Evolutionary conservation across 1,140 invertebrate genomes (phyloP).

Genomic region (Drosophila teissieri): DNA sequence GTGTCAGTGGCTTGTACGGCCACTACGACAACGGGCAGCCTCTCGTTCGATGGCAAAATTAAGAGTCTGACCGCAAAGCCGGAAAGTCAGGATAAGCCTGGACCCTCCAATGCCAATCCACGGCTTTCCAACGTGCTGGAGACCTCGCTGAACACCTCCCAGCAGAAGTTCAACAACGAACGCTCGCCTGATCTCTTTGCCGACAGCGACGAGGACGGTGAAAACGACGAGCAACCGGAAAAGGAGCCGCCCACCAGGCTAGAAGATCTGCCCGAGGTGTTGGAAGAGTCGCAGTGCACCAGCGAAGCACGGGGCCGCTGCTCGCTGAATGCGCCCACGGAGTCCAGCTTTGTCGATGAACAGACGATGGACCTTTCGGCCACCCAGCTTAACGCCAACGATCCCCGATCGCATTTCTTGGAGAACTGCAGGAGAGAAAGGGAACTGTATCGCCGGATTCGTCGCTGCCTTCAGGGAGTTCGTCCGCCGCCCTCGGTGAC

Average conservation of each 20-base stretch:
- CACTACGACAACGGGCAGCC: constrained; percentile 15
- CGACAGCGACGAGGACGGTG: constrained; percentile 72
- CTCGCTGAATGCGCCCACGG: constrained; percentile 56
- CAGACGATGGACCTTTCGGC: constrained; percentile 54
- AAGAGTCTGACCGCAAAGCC: constrained; percentile 59
- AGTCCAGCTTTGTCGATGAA: constrained; percentile 78
- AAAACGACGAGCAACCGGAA: constrained; percentile 40
- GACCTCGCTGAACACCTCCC: constrained; percentile 37
- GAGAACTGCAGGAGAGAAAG: constrained; percentile 73
- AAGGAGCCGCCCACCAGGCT: constrained; percentile 35
- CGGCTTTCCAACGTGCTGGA: constrained; percentile 33
- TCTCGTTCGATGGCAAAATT: constrained; percentile 81
- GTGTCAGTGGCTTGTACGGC: constrained; percentile 13
- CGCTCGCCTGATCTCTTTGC: constrained; percentile 81
- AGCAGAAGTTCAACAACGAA: constrained; percentile 70
- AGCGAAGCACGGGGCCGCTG: constrained; percentile 48
- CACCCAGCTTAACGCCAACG: constrained; percentile 46
- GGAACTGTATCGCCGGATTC: constrained; percentile 71
- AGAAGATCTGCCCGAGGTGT: constrained; percentile 51
- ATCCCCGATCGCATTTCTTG: constrained; percentile 60
- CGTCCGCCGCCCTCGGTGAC: constrained; percentile 88
- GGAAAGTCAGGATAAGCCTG: constrained; percentile 15
- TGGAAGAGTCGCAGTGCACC: constrained; percentile 56
- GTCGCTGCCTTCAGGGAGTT: constrained; percentile 85
- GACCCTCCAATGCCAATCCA: constrained; percentile 15